Percentiles rank a stretch among this genome's conserved stretches.
Conservation (phyloP, 2,113 vertebrate species). For the Brevimyrus niger region DNA sequence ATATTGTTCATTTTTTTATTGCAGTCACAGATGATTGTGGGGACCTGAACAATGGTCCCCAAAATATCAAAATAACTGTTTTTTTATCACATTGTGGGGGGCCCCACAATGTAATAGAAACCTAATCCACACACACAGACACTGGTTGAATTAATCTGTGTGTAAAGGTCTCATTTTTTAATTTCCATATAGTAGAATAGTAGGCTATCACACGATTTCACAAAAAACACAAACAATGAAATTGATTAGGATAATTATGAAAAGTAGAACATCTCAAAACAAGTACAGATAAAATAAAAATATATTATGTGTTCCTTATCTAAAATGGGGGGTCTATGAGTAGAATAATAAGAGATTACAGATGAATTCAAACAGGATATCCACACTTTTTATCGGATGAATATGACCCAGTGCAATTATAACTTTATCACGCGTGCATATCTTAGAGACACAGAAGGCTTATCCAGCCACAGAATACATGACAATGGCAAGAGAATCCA, state of each 20-base stretch:
- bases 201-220: background rate
- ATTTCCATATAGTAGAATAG: background rate
- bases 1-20: too few relatives aligned
- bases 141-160: background rate
- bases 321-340: slow-evolving; percentile 48
- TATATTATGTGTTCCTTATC: slow-evolving; percentile 60
- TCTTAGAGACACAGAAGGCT: slow-evolving; percentile 25
- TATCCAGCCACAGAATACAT: slow-evolving; percentile 29
- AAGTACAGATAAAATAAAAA: slow-evolving; percentile 57
- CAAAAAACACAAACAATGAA: background rate
- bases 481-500: slow-evolving; percentile 23
- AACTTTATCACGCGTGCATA: slow-evolving; percentile 37
- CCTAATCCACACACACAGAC: background rate
- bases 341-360: slow-evolving; percentile 49
- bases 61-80: too few relatives aligned
- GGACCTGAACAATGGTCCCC: too few relatives aligned
- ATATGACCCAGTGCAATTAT: slow-evolving; percentile 42
- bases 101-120: too few relatives aligned
- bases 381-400: slow-evolving; percentile 47
- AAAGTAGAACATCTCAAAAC: slow-evolving; percentile 25
- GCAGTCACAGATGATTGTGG: too few relatives aligned
- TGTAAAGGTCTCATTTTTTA: background rate
- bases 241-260: background rate
- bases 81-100: too few relatives aligned
- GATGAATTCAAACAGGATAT: slow-evolving; percentile 40